phyloP scores from a whole-genome alignment of 2,113 vertebrate genomes.

The Tragulus kanchil region DNA sequence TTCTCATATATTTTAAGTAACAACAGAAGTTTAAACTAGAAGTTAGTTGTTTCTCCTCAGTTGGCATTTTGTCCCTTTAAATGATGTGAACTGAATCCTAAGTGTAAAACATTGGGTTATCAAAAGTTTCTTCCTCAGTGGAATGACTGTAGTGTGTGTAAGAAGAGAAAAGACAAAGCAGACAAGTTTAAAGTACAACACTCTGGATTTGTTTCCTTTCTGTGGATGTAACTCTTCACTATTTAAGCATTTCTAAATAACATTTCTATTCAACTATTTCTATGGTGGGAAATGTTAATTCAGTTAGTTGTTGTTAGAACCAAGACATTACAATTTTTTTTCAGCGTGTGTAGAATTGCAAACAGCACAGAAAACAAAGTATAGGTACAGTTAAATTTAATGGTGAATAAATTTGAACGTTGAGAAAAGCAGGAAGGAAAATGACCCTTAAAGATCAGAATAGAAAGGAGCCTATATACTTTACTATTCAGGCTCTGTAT shows the following conservation, averaged over 20 bases:
- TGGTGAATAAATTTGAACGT: not conserved
- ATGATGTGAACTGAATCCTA: not conserved
- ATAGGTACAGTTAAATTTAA: not conserved
- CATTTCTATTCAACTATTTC: slow-evolving; percentile 19
- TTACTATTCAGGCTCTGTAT: not conserved
- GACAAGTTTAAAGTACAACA: not conserved
- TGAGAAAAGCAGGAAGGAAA: slow-evolving; percentile 22
- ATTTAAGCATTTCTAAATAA: not conserved
- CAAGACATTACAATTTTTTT: not conserved
- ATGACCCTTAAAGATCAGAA: not conserved
- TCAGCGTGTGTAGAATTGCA: not conserved
- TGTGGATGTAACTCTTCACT: not conserved
- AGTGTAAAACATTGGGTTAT: not conserved
- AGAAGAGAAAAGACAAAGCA: not conserved
- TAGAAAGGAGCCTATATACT: not conserved
- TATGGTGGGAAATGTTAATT: not conserved
- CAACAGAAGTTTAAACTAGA: not conserved
- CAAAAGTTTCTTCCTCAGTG: not conserved
- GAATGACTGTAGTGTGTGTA: not conserved
- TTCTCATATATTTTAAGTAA: slow-evolving; percentile 28
- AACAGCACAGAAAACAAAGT: not conserved
- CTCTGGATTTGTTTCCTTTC: not conserved
- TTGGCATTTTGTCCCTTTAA: not conserved
- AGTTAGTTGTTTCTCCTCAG: not conserved
- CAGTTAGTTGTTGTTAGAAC: not conserved